Evolutionary conservation across 2,797 vertebrate species (phyloP).

Genomic region (Ctenosaura bakeri): DNA sequence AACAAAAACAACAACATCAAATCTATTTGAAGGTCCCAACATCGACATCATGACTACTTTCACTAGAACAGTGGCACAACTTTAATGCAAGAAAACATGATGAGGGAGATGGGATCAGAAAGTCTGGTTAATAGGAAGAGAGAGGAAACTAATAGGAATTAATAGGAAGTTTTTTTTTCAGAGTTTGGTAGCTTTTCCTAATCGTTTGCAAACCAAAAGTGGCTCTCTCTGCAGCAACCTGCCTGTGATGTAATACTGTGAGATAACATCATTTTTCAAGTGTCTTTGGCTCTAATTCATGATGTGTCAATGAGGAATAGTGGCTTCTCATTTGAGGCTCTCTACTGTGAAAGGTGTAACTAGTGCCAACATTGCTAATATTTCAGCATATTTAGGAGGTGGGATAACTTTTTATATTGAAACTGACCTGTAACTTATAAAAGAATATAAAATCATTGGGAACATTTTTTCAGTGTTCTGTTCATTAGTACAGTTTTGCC

Average conservation of each 20-base stretch:
- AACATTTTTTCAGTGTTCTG: too few species aligned
- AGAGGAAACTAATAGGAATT: background rate
- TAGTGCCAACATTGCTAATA: background rate
- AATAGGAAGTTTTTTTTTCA: background rate
- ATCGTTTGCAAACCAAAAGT: background rate
- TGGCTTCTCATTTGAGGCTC: background rate
- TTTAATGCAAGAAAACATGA: background rate
- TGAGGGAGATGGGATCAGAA: background rate
- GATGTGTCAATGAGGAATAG: too few species aligned
- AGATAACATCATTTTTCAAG: too few species aligned
- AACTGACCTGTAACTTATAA: background rate
- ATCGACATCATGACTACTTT: background rate
- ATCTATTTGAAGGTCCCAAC: background rate
- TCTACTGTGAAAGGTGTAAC: background rate
- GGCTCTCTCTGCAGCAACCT: background rate
- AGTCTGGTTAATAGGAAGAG: background rate
- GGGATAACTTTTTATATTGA: background rate
- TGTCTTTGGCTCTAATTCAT: too few species aligned
- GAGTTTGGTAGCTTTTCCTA: background rate
- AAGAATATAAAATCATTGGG: background rate
- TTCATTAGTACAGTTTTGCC: too few species aligned
- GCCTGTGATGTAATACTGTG: background rate
- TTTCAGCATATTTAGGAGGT: background rate
- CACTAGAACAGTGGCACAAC: background rate
- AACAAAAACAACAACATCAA: background rate